Evolutionary conservation across 1,140 invertebrate species (phyloP).

Genomic region (Plutomurus gul): DNA sequence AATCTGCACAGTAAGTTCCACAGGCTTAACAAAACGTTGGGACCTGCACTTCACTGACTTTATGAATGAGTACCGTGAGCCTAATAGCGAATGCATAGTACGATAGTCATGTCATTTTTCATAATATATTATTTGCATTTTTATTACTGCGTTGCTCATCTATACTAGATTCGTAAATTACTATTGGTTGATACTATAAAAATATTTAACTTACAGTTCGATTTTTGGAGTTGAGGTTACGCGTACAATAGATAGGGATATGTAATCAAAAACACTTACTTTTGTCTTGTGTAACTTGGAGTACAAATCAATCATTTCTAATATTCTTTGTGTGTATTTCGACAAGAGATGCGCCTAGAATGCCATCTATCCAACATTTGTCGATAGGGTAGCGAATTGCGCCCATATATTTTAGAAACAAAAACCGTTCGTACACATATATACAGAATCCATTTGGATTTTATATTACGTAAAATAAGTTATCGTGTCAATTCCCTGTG

Average conservation of each 20-base stretch:
- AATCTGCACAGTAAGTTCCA: neutral
- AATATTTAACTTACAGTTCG: neutral
- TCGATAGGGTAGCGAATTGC: too few relatives aligned
- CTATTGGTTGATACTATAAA: neutral
- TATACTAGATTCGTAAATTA: neutral
- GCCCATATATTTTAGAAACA: too few relatives aligned
- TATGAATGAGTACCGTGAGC: neutral
- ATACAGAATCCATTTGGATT: too few relatives aligned
- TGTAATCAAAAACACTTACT: neutral
- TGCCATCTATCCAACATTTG: too few relatives aligned
- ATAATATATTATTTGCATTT: neutral
- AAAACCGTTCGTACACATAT: too few relatives aligned
- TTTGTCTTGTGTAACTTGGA: too few relatives aligned
- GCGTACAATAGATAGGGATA: neutral
- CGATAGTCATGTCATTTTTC: neutral
- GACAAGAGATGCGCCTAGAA: too few relatives aligned
- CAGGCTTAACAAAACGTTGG: neutral
- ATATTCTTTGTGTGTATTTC: too few relatives aligned
- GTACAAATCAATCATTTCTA: too few relatives aligned
- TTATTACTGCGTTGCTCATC: neutral
- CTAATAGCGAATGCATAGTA: slow-evolving; percentile 3
- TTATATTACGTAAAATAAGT: too few relatives aligned
- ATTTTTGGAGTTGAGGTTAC: neutral
- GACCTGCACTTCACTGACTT: neutral
- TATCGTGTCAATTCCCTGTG: too few relatives aligned